These are phyloP conservation scores for Colistium nudipinnis DNA, from an alignment of 2,113 vertebrate species.

Conservation along the genomic window DNA sequence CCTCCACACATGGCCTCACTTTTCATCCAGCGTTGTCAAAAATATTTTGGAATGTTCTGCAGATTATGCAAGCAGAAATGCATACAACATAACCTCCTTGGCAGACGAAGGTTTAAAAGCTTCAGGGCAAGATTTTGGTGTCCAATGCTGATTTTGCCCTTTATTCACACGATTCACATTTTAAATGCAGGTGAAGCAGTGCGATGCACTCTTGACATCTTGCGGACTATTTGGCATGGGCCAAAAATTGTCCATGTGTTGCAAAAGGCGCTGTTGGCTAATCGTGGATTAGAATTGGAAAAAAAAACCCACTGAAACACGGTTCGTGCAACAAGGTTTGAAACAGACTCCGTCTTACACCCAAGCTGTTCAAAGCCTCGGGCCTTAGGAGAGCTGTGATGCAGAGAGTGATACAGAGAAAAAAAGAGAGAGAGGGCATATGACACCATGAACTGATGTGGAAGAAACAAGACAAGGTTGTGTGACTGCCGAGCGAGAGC, in stretches of 20 bases:
- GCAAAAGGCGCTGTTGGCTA: conserved; percentile 29
- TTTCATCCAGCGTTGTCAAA: not conserved
- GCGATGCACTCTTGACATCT: not conserved
- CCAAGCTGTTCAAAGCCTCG: conserved; percentile 41
- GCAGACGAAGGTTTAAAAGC: not conserved
- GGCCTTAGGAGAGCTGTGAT: conserved; percentile 39
- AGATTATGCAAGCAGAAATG: not conserved
- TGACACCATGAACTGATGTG: conserved; percentile 54
- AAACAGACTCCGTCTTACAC: conserved; percentile 49
- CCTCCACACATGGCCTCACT: not conserved
- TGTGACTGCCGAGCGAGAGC: conserved; percentile 45
- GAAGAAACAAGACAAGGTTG: conserved; percentile 66
- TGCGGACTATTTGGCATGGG: conserved; percentile 8
- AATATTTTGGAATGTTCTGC: not conserved
- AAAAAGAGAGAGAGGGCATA: conserved; percentile 7
- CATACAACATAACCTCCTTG: not conserved
- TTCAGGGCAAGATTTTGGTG: not conserved
- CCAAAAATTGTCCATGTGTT: conserved; percentile 2
- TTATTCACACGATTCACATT: not conserved
- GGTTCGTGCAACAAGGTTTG: conserved; percentile 59
- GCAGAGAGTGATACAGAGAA: conserved; percentile 28
- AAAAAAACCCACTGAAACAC: conserved; percentile 39
- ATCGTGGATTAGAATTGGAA: conserved; percentile 39
- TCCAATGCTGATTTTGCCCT: not conserved
- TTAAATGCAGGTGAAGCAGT: not conserved